Evolutionary conservation across 1,140 invertebrate species (phyloP).

Genomic region (Cardiocondyla obscurior): DNA sequence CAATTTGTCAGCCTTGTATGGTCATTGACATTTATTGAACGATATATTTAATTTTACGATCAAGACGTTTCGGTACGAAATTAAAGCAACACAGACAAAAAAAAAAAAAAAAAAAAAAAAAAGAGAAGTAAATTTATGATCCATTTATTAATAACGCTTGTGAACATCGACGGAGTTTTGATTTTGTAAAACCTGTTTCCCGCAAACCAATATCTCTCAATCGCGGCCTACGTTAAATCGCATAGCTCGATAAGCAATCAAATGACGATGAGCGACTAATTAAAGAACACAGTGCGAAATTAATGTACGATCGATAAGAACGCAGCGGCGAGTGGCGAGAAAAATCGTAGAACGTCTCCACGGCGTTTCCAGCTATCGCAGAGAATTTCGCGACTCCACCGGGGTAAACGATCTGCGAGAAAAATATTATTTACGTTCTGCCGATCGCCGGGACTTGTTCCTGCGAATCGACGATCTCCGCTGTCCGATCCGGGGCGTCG

Average conservation of each 20-base stretch:
- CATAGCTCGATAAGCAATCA: neutral
- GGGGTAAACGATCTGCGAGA: neutral
- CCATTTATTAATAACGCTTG: slow-evolving; percentile 6
- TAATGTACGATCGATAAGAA: neutral
- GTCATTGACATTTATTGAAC: neutral
- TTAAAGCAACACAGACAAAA: neutral
- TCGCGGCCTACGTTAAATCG: neutral
- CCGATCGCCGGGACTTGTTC: neutral
- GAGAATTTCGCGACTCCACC: slow-evolving; percentile 13
- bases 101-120: neutral
- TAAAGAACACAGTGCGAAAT: neutral
- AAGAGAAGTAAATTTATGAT: slow-evolving; percentile 14
- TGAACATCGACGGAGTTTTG: neutral
- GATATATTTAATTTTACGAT: neutral
- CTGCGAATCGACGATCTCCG: slow-evolving; percentile 6
- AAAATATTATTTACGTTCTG: slow-evolving; percentile 15
- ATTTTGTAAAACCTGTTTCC: neutral
- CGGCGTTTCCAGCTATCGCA: neutral
- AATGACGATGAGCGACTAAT: neutral
- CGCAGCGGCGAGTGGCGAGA: neutral
- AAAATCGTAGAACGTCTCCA: neutral
- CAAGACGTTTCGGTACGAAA: neutral
- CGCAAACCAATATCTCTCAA: neutral
- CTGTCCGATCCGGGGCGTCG: neutral
- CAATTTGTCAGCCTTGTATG: neutral